Evolutionary conservation across 1,140 invertebrate species (phyloP).

Genomic region (Trichonephila inaurata): DNA sequence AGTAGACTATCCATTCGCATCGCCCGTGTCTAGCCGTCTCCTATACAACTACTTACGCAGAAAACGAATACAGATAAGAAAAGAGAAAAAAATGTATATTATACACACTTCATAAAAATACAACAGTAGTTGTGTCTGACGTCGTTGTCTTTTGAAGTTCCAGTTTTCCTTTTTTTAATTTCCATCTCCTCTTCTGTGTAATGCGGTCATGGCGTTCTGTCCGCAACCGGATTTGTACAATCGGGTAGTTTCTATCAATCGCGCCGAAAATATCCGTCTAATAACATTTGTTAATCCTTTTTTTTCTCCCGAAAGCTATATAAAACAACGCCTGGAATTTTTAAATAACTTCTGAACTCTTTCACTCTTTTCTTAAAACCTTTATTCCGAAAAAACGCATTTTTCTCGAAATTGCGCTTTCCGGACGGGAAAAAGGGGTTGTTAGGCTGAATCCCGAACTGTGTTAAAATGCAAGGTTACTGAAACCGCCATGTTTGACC

Average conservation of each 20-base stretch:
- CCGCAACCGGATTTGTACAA: conserved; percentile 24
- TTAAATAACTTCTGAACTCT: background rate
- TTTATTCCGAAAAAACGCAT: background rate
- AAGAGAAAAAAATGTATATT: background rate
- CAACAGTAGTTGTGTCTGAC: conserved; percentile 34
- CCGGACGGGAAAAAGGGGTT: background rate
- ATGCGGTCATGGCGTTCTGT: conserved; percentile 26
- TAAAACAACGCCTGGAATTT: no score
- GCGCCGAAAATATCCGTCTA: background rate
- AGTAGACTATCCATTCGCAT: background rate
- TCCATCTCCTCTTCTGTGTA: conserved; percentile 13
- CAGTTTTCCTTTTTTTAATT: conserved; percentile 34
- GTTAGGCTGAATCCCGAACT: background rate
- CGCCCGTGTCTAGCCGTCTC: conserved; percentile 7
- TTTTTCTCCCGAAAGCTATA: background rate
- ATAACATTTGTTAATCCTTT: background rate
- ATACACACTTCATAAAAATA: conserved; percentile 29
- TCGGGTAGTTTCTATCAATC: conserved; percentile 16
- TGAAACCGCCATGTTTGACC: no score
- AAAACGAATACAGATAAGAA: conserved; percentile 25
- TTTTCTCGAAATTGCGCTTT: background rate
- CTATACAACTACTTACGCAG: conserved; percentile 54
- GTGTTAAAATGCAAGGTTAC: no score
- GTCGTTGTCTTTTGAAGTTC: conserved; percentile 31
- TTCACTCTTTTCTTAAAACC: background rate